Percentiles rank a stretch among this genome's conserved stretches.
These are phyloP conservation scores for Sinelater perroti DNA, from an alignment of 2,888 invertebrate species.

Conservation along the genomic window DNA sequence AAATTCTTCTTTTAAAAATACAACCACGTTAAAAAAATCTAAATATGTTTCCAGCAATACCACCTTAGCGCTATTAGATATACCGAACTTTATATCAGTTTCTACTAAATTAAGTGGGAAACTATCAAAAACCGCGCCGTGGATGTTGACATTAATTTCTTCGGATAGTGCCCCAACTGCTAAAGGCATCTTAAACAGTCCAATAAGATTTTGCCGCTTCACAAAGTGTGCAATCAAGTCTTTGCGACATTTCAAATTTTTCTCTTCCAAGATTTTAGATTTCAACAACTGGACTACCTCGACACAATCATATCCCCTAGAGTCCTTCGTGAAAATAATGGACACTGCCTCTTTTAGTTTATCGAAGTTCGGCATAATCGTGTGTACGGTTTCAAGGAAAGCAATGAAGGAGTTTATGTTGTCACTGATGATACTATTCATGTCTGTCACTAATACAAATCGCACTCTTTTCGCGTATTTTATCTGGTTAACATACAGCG, in stretches of 20 bases:
- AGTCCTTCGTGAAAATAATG: slow-evolving; percentile 28
- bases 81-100: slow-evolving; percentile 23
- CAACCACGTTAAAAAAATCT: slow-evolving; percentile 19
- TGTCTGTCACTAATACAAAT: slow-evolving; percentile 24
- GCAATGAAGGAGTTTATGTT: slow-evolving; percentile 24
- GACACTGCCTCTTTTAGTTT: slow-evolving; percentile 21
- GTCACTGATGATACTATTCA: slow-evolving; percentile 18
- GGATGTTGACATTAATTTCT: slow-evolving; percentile 16
- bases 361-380: slow-evolving; percentile 21
- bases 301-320: not conserved
- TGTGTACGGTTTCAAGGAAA: slow-evolving; percentile 21
- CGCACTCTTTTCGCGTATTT: slow-evolving; percentile 23
- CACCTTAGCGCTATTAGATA: slow-evolving; percentile 17
- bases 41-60: slow-evolving; percentile 22
- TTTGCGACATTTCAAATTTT: slow-evolving; percentile 3
- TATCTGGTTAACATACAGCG: slow-evolving; percentile 29
- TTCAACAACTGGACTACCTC: slow-evolving; percentile 9
- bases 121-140: slow-evolving; percentile 21
- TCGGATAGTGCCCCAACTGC: slow-evolving; percentile 11
- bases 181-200: slow-evolving; percentile 21
- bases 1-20: not conserved
- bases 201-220: slow-evolving; percentile 16
- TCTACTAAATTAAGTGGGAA: slow-evolving; percentile 4
- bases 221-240: slow-evolving; percentile 22
- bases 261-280: slow-evolving; percentile 11